Evolutionary conservation across 1,140 invertebrate species (phyloP).

Genomic region (Drosophila tropicalis): DNA sequence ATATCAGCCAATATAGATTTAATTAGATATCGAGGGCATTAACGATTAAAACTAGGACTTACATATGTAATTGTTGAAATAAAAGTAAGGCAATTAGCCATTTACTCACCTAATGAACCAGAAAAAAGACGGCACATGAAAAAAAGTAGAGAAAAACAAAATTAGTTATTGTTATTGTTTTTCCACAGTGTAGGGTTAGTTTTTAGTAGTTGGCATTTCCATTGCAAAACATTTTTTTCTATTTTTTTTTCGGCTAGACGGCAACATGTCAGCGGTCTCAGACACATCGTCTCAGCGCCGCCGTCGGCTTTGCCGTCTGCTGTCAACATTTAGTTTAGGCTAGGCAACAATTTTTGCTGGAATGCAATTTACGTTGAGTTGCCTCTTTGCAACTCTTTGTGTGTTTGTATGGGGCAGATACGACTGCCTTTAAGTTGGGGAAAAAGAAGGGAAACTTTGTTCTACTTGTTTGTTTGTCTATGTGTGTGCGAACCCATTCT

Average conservation of each 20-base stretch:
- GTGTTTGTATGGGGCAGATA: neutral
- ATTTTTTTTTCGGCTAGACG: slow-evolving; percentile 47
- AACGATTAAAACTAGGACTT: neutral
- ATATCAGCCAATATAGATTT: too few relatives aligned
- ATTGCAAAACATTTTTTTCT: slow-evolving; percentile 11
- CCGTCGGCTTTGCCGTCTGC: slow-evolving; percentile 29
- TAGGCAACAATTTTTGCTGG: slow-evolving; percentile 2
- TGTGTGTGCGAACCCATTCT: neutral
- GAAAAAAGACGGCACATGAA: neutral
- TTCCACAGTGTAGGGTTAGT: neutral
- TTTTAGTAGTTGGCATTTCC: slow-evolving; percentile 1
- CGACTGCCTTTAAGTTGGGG: slow-evolving; percentile 37
- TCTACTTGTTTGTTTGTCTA: slow-evolving; percentile 10
- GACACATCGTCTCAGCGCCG: slow-evolving; percentile 31
- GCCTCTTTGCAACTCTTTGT: too few relatives aligned
- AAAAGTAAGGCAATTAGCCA: neutral
- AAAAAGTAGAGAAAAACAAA: neutral
- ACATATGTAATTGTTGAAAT: too few relatives aligned
- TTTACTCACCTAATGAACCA: neutral
- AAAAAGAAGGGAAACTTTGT: slow-evolving; percentile 41
- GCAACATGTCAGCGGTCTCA: slow-evolving; percentile 61
- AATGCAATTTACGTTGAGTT: slow-evolving; percentile 56
- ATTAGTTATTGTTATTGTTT: slow-evolving; percentile 5
- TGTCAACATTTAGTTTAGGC: slow-evolving; percentile 69
- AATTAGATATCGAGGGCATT: too few relatives aligned